Base-by-base conservation (phyloP, 2,888 invertebrate genomes). In the Apamea monoglypha region DNA sequence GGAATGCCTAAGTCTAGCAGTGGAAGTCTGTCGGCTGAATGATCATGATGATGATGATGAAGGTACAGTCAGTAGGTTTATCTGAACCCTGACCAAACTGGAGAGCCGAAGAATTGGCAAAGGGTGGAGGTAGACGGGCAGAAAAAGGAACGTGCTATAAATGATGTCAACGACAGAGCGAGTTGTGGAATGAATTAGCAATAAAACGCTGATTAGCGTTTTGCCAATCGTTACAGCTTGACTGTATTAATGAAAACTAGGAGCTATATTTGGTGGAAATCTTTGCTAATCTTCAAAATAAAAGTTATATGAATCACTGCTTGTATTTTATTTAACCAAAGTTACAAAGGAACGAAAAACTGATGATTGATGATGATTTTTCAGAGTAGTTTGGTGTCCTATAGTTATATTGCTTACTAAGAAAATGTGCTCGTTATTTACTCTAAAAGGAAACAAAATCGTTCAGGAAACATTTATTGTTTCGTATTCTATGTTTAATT, bases 401-500 rank as follows among this genome's bases (percentile, higher is more conserved):
- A 36, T 4, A 44, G 18, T 56, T 44, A 5, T 8, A 59, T 76
- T 50, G 18, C 14, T 74, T 18, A 18, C 7, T 40, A 1, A 40
- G 44, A 16, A 59, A 29, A 47, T 56, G 14, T 32, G 10, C 29
- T 18, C 10, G n/a, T 44, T 63, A 2, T 76, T 40, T 63, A 73
- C 16, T 32, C 16, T 59, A 81, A 80, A 83, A 83, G 21, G 63
- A 83, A 85, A 83, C 85, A 81, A 83, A 70, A 36, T 69, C 1
- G 8, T 78, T 73, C 36, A 16, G 18, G 56, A 56, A 75, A 44
- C 72, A 50, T 86, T 84, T 84, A 84, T 84, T 85, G 44, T 66
- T 68, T 69, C 29, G n/a, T 59, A 56, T 18, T n/a, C 25, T 81
- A 80, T 4, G n/a, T 59, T 40, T 59, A 32, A 44, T 21, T 21